Conservation (phyloP, 2,797 vertebrate species). For the Anguilla megastoma region DNA sequence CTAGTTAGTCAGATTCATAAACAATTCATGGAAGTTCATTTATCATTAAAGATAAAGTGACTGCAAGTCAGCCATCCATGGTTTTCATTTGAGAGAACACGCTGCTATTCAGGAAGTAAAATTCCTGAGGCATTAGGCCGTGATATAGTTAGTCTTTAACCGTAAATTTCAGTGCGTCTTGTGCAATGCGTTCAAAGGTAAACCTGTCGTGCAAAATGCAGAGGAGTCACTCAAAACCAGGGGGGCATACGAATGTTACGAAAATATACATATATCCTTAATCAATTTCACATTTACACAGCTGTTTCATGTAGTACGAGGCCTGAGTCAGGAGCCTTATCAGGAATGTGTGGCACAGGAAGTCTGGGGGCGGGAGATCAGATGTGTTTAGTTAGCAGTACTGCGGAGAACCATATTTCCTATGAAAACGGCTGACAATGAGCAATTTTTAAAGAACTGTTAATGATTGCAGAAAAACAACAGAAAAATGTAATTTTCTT, state of each 20-base stretch:
- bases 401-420: background rate
- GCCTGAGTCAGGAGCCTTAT: constrained; percentile 28
- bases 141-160: background rate
- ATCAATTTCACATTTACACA: constrained; percentile 21
- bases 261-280: background rate
- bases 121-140: background rate
- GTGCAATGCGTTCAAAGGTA: background rate
- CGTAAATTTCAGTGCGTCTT: background rate
- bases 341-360: constrained; percentile 26
- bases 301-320: constrained; percentile 14
- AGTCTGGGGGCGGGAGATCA: background rate
- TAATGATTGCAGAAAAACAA: background rate
- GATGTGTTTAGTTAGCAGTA: background rate
- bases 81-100: background rate
- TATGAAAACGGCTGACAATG: background rate
- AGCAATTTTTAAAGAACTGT: background rate
- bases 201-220: background rate
- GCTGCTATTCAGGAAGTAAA: background rate
- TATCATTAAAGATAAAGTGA: background rate
- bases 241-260: background rate
- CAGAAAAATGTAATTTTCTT: background rate
- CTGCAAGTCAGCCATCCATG: background rate
- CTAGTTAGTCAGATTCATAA: background rate
- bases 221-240: background rate
- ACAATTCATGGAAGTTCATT: background rate